A percentile compares a stretch with the other conserved stretches of the same genome.
Evolutionary conservation across 2,797 vertebrate genomes (phyloP).

Genomic region (Semaprochilodus insignis): DNA sequence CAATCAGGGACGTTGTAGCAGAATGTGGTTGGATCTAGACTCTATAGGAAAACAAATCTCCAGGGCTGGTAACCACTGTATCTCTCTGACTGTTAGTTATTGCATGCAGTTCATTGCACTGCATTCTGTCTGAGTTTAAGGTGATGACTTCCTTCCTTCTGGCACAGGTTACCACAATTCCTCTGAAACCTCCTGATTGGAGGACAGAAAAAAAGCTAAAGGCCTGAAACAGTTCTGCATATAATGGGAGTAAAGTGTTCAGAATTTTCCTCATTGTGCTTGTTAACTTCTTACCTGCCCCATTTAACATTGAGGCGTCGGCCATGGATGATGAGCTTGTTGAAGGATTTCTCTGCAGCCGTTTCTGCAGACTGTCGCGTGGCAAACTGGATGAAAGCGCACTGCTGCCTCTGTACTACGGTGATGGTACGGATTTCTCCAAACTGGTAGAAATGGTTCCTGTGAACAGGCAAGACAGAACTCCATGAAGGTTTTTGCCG

Average conservation of each 20-base stretch:
- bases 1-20: too few species aligned
- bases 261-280: neutral
- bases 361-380: constrained; percentile 91
- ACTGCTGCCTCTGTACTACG: constrained; percentile 96
- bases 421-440: constrained; percentile 97
- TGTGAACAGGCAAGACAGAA: constrained; percentile 57
- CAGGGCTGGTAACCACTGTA: too few species aligned
- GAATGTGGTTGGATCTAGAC: too few species aligned
- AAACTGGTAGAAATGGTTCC: constrained; percentile 98
- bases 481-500: too few species aligned
- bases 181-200: too few species aligned
- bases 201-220: too few species aligned
- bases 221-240: too few species aligned
- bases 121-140: too few species aligned
- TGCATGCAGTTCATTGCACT: too few species aligned
- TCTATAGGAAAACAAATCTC: too few species aligned
- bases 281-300: constrained; percentile 86
- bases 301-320: constrained; percentile 97
- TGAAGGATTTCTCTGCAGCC: constrained; percentile 98
- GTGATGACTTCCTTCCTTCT: neutral
- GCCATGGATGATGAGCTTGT: constrained; percentile 96
- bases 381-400: constrained; percentile 98
- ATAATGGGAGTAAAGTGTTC: neutral
- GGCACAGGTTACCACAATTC: neutral
- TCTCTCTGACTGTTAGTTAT: too few species aligned